Conservation (phyloP, 2,113 vertebrate species). For the Uria aalge region DNA sequence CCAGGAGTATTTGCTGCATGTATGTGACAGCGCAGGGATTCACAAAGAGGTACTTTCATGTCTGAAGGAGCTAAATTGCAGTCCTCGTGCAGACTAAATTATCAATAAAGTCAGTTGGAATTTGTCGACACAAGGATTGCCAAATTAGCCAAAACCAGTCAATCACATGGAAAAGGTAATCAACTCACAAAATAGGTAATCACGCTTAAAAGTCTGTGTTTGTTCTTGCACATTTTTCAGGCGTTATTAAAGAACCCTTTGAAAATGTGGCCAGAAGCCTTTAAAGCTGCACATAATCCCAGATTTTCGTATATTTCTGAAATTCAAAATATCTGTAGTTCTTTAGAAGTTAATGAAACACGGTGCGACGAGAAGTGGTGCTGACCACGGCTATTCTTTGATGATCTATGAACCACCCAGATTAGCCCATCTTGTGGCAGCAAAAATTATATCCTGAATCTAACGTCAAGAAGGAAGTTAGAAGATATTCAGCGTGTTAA, state of each 20-base stretch:
- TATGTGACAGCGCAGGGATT: neutral
- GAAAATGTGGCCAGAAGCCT: neutral
- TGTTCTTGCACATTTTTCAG: neutral
- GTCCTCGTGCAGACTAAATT: neutral
- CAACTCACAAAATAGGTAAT: conserved; percentile 32
- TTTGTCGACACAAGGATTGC: neutral
- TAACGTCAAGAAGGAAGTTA: neutral
- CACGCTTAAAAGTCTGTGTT: neutral
- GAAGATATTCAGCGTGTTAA: neutral
- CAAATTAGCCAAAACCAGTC: conserved; percentile 34
- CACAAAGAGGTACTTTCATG: neutral
- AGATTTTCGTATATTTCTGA: neutral
- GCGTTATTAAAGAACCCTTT: neutral
- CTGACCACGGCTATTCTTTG: neutral
- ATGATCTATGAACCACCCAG: neutral
- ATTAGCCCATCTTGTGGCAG: neutral
- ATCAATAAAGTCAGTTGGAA: neutral
- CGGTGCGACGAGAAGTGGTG: neutral
- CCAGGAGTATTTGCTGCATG: neutral
- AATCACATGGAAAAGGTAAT: conserved; percentile 32
- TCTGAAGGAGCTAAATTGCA: conserved; percentile 29
- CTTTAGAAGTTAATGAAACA: neutral
- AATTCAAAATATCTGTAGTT: conserved; percentile 1
- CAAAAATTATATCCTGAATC: neutral
- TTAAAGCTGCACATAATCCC: neutral